Evolutionary conservation across 2,797 vertebrate genomes (phyloP).

Genomic region (Moxostoma hubbsi): DNA sequence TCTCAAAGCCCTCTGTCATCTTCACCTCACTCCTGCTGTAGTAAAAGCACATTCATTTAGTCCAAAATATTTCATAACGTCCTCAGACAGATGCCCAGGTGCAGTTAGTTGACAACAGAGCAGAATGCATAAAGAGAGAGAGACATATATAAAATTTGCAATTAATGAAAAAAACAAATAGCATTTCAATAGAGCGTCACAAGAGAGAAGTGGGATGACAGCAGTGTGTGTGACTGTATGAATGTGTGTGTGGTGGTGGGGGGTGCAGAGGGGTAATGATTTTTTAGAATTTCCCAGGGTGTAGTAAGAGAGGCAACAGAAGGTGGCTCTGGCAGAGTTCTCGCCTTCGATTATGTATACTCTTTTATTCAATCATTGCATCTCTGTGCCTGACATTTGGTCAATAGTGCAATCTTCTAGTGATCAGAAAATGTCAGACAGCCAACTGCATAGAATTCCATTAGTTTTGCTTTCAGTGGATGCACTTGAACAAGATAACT

Average conservation of each 20-base stretch:
- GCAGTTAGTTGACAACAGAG: slow-evolving; percentile 61
- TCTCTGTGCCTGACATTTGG: slow-evolving; percentile 87
- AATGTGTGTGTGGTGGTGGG: slow-evolving; percentile 50
- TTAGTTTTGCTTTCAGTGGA: slow-evolving; percentile 84
- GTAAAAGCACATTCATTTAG: slow-evolving; percentile 83
- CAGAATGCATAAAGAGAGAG: slow-evolving; percentile 21
- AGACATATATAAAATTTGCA: slow-evolving; percentile 49
- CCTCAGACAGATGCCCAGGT: slow-evolving; percentile 33
- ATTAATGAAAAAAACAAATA: slow-evolving; percentile 59
- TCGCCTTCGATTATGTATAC: slow-evolving; percentile 87
- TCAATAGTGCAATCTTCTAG: slow-evolving; percentile 94
- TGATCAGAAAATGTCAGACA: slow-evolving; percentile 89
- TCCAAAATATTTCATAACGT: slow-evolving; percentile 81
- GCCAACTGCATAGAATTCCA: slow-evolving; percentile 88
- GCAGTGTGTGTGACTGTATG: slow-evolving; percentile 35
- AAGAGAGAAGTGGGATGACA: slow-evolving; percentile 28
- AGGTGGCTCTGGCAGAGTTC: slow-evolving; percentile 80
- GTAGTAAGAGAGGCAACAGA: slow-evolving; percentile 77
- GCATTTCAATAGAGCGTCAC: slow-evolving; percentile 55
- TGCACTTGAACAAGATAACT: slow-evolving; percentile 82
- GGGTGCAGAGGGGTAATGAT: slow-evolving; percentile 64
- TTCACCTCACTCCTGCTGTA: slow-evolving; percentile 77
- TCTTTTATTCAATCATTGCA: slow-evolving; percentile 90
- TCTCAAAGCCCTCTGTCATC: slow-evolving; percentile 79
- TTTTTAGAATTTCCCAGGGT: slow-evolving; percentile 75